Evolutionary conservation across 1,140 invertebrate genomes (phyloP), one percentile per base, ranked within the genome.

Genomic region (Aphelenchoides fujianensis): DNA sequence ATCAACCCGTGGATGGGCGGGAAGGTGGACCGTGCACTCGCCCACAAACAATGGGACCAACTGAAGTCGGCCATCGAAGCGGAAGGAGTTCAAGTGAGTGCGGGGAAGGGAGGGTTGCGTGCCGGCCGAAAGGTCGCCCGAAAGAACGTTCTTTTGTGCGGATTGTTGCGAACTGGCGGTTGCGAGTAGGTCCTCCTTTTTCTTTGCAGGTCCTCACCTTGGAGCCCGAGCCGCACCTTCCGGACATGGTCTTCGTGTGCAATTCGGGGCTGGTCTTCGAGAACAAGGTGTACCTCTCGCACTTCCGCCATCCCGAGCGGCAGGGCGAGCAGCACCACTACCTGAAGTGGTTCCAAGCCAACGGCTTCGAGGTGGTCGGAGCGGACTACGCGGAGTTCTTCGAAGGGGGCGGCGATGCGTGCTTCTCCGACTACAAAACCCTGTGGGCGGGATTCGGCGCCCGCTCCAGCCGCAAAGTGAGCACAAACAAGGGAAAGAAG

Each of bases 1-100:
- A 83, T 83, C 41, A 83, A 83, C 69, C 82, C 82, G 35, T 83
- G 82, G 82, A 83, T 83, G 82, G 82, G 82, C 3, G 79, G 77
- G 27, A 70, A 70, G 3, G 82, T 83, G 1, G 79, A 83, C 55
- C 69, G 78, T 37, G 54, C 35, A 5, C 75, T 74, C 37, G 82
- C 83, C 5, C 72, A 73, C 52, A 68, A 70, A 53, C 82, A 83
- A 71, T 83, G 82, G 82, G 63, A 71, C 52, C 3, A 67, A 12
- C 62, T 83, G 35, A 84, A 84, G 54, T 59, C 36, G 31, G 66
- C 70, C 2, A 84, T 83, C 31, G 82, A 83, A 64, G 72, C 77
- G 27, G 75, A 82, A 52, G 79, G 74, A 3, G 83, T 83, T 36
- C 48, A 83, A 64, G 80, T 83, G 54, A 73, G 52, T 30, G n/a